phyloP scores from a whole-genome alignment of 2,888 invertebrate species.

The Autographa gamma region DNA sequence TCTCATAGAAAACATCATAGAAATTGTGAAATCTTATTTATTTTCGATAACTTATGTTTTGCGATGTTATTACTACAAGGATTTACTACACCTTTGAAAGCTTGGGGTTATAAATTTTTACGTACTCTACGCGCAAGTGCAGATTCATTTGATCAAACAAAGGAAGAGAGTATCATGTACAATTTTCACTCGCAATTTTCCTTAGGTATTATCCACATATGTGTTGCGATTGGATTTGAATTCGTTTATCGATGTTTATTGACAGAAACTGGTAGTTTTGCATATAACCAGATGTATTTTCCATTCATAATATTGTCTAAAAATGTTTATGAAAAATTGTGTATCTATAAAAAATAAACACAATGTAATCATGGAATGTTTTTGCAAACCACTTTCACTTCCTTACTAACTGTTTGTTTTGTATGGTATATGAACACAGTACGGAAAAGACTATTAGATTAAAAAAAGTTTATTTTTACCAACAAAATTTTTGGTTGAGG shows the following conservation, averaged over 20 bases:
- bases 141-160: slow-evolving; percentile 29
- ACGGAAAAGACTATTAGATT: not conserved
- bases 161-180: slow-evolving; percentile 18
- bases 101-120: not conserved
- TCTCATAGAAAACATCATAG: slow-evolving; percentile 23
- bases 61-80: not conserved
- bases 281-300: not conserved
- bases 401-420: slow-evolving; percentile 8
- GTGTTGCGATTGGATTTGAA: not conserved
- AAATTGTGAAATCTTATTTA: slow-evolving; percentile 31
- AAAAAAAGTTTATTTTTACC: not conserved
- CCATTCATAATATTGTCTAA: not conserved
- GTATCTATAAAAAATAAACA: not conserved
- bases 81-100: not conserved
- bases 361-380: not conserved
- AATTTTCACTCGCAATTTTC: slow-evolving; percentile 34
- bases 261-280: not conserved
- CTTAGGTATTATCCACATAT: not conserved
- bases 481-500: not conserved
- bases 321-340: not conserved
- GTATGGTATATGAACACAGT: slow-evolving; percentile 11
- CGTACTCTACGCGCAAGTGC: not conserved
- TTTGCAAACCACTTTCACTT: slow-evolving; percentile 32
- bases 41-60: slow-evolving; percentile 16
- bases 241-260: not conserved